Conservation (phyloP, 2,888 invertebrate genomes). For the Apamea anceps region DNA sequence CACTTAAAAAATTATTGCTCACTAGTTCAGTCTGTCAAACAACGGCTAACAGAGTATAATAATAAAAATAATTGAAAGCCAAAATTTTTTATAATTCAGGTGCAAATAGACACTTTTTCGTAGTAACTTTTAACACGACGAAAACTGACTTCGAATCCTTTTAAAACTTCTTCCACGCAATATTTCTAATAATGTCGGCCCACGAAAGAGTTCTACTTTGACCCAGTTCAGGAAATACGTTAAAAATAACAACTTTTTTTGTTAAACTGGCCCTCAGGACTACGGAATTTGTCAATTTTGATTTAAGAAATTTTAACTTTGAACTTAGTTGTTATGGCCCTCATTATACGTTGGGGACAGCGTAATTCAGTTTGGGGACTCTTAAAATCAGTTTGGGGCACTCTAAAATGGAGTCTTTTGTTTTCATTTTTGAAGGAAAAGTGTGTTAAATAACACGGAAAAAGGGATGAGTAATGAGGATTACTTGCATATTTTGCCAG, state of each 20-base stretch:
- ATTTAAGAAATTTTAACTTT: constrained; percentile 59
- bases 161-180: constrained; percentile 31
- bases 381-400: constrained; percentile 33
- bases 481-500: not conserved
- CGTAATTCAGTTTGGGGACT: constrained; percentile 53
- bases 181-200: constrained; percentile 44
- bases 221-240: constrained; percentile 50
- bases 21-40: no score
- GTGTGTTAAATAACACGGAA: not conserved
- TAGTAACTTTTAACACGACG: constrained; percentile 22
- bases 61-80: not conserved
- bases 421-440: constrained; percentile 24
- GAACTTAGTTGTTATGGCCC: constrained; percentile 37
- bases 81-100: not conserved
- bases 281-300: constrained; percentile 62
- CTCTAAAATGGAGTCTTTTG: constrained; percentile 5
- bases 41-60: no score
- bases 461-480: not conserved
- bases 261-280: constrained; percentile 41
- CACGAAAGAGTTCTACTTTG: constrained; percentile 42
- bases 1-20: no score
- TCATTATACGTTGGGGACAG: constrained; percentile 41
- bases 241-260: constrained; percentile 49
- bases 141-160: constrained; percentile 49
- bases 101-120: not conserved